phyloP scores from a whole-genome alignment of 2,888 invertebrate genomes.

The Drosophila demipolita region DNA sequence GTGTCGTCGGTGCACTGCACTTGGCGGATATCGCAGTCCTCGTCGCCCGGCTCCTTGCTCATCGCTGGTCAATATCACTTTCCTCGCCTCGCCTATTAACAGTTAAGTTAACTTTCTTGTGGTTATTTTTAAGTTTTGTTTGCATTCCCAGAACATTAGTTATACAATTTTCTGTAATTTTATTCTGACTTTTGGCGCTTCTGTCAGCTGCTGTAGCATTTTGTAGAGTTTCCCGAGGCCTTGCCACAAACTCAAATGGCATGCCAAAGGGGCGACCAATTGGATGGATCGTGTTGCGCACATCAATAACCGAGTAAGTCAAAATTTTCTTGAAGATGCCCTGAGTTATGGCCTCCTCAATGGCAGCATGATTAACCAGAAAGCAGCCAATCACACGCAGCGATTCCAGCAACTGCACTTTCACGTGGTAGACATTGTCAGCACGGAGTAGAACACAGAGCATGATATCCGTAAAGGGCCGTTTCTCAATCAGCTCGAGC shows the following conservation, averaged over 20 bases:
- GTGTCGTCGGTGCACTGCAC: too few species aligned
- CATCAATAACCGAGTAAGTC: constrained; percentile 57
- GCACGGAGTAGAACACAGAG: constrained; percentile 60
- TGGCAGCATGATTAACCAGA: constrained; percentile 61
- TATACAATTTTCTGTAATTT: constrained; percentile 29
- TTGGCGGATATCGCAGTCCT: neutral
- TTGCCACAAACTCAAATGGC: constrained; percentile 34
- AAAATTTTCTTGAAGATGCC: constrained; percentile 59
- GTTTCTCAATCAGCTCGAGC: constrained; percentile 24
- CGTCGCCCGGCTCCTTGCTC: neutral
- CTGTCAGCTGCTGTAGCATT: rapidly evolving
- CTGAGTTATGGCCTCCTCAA: constrained; percentile 46
- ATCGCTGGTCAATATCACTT: neutral
- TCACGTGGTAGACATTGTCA: constrained; percentile 73
- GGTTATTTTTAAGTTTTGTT: neutral
- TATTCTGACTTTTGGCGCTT: neutral
- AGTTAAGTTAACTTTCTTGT: neutral
- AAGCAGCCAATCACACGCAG: constrained; percentile 63
- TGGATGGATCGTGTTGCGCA: constrained; percentile 20
- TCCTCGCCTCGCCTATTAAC: too few species aligned
- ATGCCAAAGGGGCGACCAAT: constrained; percentile 22
- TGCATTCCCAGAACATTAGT: constrained; percentile 46
- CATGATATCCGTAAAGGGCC: constrained; percentile 37
- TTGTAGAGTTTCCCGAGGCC: neutral
- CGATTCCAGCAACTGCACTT: constrained; percentile 46